Percentiles rank a stretch among this genome's conserved stretches.
These are phyloP conservation scores for Penelope pileata DNA, from an alignment of 2,113 vertebrate species.

Conservation along the genomic window DNA sequence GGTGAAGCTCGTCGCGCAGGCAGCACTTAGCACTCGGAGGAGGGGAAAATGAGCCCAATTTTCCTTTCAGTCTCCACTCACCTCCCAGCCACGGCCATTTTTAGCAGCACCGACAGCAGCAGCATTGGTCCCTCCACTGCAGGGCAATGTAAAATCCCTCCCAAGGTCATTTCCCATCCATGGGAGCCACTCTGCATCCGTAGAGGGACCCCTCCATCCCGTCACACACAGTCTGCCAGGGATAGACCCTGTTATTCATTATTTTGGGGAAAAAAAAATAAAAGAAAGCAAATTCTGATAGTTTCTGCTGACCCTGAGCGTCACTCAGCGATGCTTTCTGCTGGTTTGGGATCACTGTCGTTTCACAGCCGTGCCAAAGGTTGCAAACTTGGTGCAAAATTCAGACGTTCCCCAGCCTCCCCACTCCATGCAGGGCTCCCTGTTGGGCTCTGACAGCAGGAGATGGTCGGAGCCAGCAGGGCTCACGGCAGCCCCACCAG, in stretches of 20 bases:
- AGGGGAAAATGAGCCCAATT: constrained; percentile 23
- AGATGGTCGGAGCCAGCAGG: background rate
- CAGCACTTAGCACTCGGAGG: constrained; percentile 11
- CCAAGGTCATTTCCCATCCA: background rate
- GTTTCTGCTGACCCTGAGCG: background rate
- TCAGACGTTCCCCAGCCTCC: background rate
- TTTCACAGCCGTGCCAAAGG: rapidly evolving
- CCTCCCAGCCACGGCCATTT: background rate
- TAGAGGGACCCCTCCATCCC: background rate
- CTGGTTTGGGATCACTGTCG: background rate
- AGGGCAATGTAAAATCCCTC: constrained; percentile 55
- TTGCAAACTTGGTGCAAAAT: background rate
- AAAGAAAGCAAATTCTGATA: background rate
- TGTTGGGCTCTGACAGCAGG: background rate
- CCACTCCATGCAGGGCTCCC: background rate
- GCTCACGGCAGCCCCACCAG: no score
- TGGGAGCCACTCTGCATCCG: background rate
- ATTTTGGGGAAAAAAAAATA: background rate
- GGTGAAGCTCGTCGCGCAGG: constrained; percentile 18
- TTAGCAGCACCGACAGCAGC: constrained; percentile 52
- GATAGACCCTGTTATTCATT: background rate
- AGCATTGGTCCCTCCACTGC: constrained; percentile 58
- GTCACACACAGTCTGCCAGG: background rate
- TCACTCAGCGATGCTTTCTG: background rate
- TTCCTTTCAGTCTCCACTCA: background rate